Percentiles rank a stretch among this genome's conserved stretches.
Conservation (phyloP, 2,113 vertebrate species). For the Sorex araneus region DNA sequence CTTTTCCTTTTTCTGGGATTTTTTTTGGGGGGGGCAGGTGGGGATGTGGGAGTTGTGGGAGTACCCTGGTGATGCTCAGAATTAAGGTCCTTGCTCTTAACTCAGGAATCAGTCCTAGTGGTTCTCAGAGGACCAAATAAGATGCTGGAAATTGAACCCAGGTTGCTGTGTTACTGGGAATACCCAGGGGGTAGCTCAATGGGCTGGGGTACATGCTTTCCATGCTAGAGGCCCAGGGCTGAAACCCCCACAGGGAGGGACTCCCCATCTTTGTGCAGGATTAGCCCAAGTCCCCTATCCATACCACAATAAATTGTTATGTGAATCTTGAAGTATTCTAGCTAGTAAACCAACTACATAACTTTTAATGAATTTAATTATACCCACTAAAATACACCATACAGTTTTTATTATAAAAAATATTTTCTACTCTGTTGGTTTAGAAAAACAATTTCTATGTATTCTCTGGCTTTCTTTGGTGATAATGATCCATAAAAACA, state of each 20-base stretch:
- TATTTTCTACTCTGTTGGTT: no score
- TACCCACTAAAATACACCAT: not conserved
- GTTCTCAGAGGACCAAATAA: no score
- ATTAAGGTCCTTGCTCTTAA: no score
- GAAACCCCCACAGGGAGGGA: not conserved
- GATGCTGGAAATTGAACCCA: no score
- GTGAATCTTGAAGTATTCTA: not conserved
- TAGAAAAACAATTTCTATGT: not conserved
- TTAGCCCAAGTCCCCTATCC: not conserved
- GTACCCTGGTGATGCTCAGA: no score
- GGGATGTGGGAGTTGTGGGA: no score
- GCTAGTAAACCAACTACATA: conserved; percentile 10
- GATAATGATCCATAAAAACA: conserved; percentile 36
- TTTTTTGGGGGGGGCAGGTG: not conserved
- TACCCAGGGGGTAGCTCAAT: no score
- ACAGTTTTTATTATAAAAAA: not conserved
- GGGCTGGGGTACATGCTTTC: no score
- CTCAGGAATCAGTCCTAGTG: no score
- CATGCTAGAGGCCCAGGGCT: not conserved
- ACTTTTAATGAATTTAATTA: conserved; percentile 1
- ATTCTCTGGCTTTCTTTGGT: conserved; percentile 2
- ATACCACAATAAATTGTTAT: no score
- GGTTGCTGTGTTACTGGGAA: no score
- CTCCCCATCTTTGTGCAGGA: not conserved
- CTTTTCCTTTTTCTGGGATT: not conserved